A percentile compares a stretch with the other conserved stretches of the same genome.
These are phyloP conservation scores for Holocentrus rufus DNA, from an alignment of 2,797 vertebrate species.

Conservation along the genomic window DNA sequence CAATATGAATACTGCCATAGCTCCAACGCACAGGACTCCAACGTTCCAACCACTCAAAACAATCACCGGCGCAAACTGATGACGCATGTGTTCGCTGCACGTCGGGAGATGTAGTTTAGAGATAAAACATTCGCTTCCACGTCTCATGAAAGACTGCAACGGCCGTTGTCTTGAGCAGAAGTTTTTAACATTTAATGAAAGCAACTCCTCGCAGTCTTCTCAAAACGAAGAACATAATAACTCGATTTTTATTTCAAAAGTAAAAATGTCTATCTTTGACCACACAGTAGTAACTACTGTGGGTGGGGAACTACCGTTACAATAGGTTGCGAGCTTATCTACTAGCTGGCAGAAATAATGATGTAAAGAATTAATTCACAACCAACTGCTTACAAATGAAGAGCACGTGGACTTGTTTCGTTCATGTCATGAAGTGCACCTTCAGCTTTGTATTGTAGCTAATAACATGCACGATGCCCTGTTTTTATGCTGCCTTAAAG, in stretches of 20 bases:
- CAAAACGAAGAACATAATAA: no score
- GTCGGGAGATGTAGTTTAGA: conserved; percentile 74
- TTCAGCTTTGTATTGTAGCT: neutral
- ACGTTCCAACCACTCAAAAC: conserved; percentile 49
- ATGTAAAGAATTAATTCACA: neutral
- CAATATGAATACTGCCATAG: no score
- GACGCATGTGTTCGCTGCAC: conserved; percentile 43
- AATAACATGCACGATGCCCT: conserved; percentile 7
- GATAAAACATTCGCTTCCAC: neutral
- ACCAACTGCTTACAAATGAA: neutral
- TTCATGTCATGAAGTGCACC: neutral
- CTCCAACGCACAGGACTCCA: no score
- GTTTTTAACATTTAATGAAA: no score
- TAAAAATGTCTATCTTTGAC: no score
- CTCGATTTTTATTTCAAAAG: no score
- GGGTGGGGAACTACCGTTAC: neutral
- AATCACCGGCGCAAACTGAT: conserved; percentile 54
- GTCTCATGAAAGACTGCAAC: no score
- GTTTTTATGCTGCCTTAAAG: conserved; percentile 27
- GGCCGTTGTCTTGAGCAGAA: neutral
- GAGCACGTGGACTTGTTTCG: neutral
- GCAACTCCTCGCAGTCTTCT: no score
- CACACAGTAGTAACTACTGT: neutral
- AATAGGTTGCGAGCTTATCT: neutral
- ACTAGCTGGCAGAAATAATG: no score